Evolutionary conservation across 2,797 vertebrate species (phyloP), one percentile per base, ranked within the genome.

Genomic region (Lagodon rhomboides): DNA sequence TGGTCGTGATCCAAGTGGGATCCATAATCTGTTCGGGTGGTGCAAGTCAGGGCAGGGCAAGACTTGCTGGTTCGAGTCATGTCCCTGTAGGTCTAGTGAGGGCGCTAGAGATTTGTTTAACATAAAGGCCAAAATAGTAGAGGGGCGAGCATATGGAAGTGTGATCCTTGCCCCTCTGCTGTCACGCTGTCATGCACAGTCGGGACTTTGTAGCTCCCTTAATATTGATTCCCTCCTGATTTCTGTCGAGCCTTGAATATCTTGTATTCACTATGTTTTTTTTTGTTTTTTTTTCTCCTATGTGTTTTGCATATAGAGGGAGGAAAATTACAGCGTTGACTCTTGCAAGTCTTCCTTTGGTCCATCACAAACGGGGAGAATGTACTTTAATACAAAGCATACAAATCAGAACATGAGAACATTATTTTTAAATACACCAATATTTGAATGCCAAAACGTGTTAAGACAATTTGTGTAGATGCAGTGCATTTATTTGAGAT

Each of bases 11-110:
- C 73, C 62, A 12, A 61, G 65, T 67, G 63, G 73, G 83, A 85
- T 86, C 75, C 72, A 38, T 73, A 27, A 83, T 84, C 75, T 80
- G 75, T 72, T 20, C 27, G 78, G 84, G 71, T 69, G 82, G 65
- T 59, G 58, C 56, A 49, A 66, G 84, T 85, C 85, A 70, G 79
- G 75, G 71, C 85, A 83, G 86, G 82, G 83, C 13, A 17, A 25
- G 75, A 72, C 92, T 96, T 27, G 93, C 95, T 76, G 95, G 95
- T 89, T 91, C 85, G 63, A 95, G 94, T 86, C 80, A 38, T 81
- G 67, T 83, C 76, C 79, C 74, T 80, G 62, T 62, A 71, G 66
- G 82, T 89, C 89, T 75, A 68, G 74, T 74, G 92, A 68, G 87
- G 92, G 91, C 82, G 79, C 89, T 87, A 85, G 79, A 92, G 90